Base-by-base conservation (phyloP, 2,113 vertebrate genomes). In the Nyctereutes procyonoides region DNA sequence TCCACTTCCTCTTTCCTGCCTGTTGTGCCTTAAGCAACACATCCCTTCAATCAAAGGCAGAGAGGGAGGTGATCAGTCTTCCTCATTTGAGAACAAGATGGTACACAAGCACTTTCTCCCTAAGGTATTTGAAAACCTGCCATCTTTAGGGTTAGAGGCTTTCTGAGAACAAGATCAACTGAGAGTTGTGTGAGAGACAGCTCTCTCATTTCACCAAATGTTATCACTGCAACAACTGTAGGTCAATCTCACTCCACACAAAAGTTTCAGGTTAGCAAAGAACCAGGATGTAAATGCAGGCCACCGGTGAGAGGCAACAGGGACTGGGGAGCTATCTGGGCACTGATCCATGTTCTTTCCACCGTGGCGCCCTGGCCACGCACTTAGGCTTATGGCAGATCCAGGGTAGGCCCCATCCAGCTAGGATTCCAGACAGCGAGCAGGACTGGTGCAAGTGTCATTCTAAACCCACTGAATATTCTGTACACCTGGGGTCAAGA, bases 241-340 rank as follows among this genome's bases (percentile, higher is more conserved):
- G 38, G 62, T 43, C 69, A 96, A 88, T 90, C 43, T 90, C 43
- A 90, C 76, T 69, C 32, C 63, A 80, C 51, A 90, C 60, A 89
- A 74, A 83, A 63, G 92, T 58, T 94, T 93, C 82, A 95, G 35
- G 8, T 55, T 93, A 85, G 58, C 77, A 88, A 85, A 90, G 35
- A 67, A 85, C 13, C 80, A 93, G n/a, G 38, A 43, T 35, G 65
- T 26, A 95, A 88, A 93, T 73, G 43, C n/a, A 95, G 22, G 53
- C 26, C 35, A 56, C 32, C 4, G 16, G 2, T 10, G 19, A 76
- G n/a, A 22, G 62, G 82, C 90, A 38, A 80, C 9, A 65, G 79
- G 51, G 10, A 22, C 32, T 65, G 30, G 30, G 19, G 8, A 82
- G 17, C 38, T 67, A 80, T 74, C 28, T 38, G 48, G 84, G n/a